A percentile compares a stretch with the other conserved stretches of the same genome.
Conservation (phyloP, 2,797 vertebrate species). For the Oreortyx pictus region DNA sequence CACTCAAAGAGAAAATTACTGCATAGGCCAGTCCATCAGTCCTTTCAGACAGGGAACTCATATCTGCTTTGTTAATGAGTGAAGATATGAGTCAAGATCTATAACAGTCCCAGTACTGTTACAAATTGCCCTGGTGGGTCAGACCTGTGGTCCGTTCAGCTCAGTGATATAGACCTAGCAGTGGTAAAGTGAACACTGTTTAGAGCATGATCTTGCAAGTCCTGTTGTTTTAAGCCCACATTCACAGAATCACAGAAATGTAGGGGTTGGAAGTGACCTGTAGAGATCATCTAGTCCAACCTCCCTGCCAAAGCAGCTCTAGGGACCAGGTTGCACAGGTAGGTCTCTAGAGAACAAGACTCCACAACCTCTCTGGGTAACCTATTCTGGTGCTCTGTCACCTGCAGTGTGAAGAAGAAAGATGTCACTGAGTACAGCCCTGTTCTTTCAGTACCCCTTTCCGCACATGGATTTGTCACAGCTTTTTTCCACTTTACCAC, state of each 20-base stretch:
- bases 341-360: too few relatives aligned
- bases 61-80: not conserved
- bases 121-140: not conserved
- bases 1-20: not conserved
- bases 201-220: not conserved
- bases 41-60: accelerated
- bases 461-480: not conserved
- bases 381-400: too few relatives aligned
- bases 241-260: too few relatives aligned
- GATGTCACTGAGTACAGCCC: not conserved
- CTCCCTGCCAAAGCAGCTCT: too few relatives aligned
- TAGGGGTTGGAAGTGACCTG: too few relatives aligned
- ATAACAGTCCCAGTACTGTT: not conserved
- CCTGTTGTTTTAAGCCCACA: not conserved
- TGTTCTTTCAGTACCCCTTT: not conserved
- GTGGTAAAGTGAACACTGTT: not conserved
- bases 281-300: too few relatives aligned
- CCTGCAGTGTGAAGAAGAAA: not conserved
- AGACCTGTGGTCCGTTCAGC: not conserved
- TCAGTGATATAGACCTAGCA: not conserved
- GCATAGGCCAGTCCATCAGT: not conserved
- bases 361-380: too few relatives aligned
- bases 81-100: not conserved
- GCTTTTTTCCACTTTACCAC: not conserved
- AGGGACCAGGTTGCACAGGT: too few relatives aligned